Evolutionary conservation across 2,888 invertebrate genomes (phyloP).

Genomic region (Polietes domitor): DNA sequence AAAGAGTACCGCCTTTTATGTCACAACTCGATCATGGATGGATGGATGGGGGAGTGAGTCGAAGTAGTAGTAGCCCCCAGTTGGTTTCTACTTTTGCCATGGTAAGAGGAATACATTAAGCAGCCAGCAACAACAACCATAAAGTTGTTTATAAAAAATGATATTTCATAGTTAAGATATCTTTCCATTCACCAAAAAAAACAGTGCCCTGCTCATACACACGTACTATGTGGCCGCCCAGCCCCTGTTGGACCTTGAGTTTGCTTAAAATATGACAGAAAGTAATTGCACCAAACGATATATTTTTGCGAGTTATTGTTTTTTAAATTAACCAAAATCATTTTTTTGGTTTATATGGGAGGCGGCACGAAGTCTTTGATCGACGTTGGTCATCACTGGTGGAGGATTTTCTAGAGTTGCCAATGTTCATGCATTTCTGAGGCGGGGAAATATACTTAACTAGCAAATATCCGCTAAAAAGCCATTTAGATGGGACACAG

Average conservation of each 20-base stretch:
- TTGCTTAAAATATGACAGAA: constrained; percentile 12
- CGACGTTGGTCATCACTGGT: background rate
- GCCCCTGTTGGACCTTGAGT: constrained; percentile 29
- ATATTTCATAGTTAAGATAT: constrained; percentile 18
- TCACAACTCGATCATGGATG: constrained; percentile 54
- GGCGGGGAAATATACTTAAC: no score
- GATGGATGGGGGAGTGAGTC: constrained; percentile 12
- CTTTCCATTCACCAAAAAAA: background rate
- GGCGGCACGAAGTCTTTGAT: constrained; percentile 50
- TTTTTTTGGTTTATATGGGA: constrained; percentile 18
- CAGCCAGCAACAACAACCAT: background rate
- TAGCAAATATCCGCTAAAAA: no score
- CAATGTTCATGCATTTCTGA: background rate
- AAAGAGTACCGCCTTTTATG: constrained; percentile 64
- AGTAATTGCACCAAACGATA: constrained; percentile 34
- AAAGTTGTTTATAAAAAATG: background rate
- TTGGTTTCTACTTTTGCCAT: constrained; percentile 1
- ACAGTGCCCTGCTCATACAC: constrained; percentile 8
- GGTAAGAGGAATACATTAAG: background rate
- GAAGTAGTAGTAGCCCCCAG: background rate
- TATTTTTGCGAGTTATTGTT: constrained; percentile 1
- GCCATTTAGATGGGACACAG: no score
- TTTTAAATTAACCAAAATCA: constrained; percentile 45
- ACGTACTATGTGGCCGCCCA: background rate
- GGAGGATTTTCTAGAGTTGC: background rate